Base-by-base conservation (phyloP, 2,113 vertebrate genomes). In the Lutjanus erythropterus region DNA sequence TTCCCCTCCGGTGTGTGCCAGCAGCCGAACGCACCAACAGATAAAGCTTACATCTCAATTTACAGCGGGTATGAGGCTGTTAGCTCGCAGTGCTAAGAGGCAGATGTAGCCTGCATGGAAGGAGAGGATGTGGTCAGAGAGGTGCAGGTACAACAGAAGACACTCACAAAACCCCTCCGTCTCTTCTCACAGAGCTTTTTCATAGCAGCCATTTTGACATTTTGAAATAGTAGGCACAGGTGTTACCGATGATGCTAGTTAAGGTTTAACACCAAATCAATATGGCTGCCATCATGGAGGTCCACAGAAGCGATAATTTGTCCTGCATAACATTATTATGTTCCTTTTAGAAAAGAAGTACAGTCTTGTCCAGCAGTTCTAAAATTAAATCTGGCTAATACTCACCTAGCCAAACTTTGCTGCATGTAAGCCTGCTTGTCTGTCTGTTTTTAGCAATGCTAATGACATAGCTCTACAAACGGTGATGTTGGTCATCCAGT, bases 21-120 rank as follows among this genome's bases (percentile, higher is more conserved):
- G 14, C 67, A 80, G 91, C 80, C 59, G 62, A 80, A 82, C 85
- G 70, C 65, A 10, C 67, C 74, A 70, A 31, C 70, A 64, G 84
- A 84, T 85, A 84, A 83, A 62, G 42, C 82, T 62, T 35, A 71
- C 79, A 55, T 83, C 80, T 89, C 77, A 76, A 71, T 88, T 75
- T 86, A 44, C 69, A 9, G 76, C 80, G 59, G 56, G 52, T 74
- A 68, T 39, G 27, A 70, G 44, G 62, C 52, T 46, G 52, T 71
- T 42, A n/a, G 72, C 70, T 66, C 11, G 0, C 53, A 42, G 58
- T 2, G 47, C 70, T 58, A 33, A 18, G 23, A 71, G 37, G 27
- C 19, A 46, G 58, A 9, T 37, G 31, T 50, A 42, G 77, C 56
- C 62, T 27, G 39, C 62, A 35, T 14, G 9, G 37, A 46, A 35